phyloP scores from a whole-genome alignment of 2,888 invertebrate species.

The Leptinotarsa peninsularis region DNA sequence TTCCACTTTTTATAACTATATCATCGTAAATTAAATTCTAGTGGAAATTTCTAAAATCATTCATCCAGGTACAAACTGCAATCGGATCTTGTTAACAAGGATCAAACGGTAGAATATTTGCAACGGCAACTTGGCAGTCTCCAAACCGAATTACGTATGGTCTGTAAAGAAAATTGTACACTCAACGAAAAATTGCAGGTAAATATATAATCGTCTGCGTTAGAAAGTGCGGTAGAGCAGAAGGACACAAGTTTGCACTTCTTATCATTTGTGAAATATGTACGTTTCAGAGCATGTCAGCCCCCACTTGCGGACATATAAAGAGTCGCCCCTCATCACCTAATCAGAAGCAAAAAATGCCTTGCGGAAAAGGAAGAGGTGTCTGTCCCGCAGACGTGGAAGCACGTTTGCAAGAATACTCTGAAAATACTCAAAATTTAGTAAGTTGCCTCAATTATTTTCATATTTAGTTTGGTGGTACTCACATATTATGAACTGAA shows the following conservation, averaged over 20 bases:
- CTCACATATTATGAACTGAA: no score
- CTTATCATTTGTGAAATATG: neutral
- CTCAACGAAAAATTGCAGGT: conserved; percentile 69
- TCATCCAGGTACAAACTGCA: conserved; percentile 72
- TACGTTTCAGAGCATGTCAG: neutral
- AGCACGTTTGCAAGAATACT: conserved; percentile 63
- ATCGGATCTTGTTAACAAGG: conserved; percentile 74
- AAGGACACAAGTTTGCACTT: no score
- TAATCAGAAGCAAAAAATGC: conserved; percentile 47
- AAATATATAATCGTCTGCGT: neutral
- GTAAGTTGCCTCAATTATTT: conserved; percentile 51
- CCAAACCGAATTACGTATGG: conserved; percentile 74
- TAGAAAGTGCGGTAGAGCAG: no score
- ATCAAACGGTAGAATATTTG: conserved; percentile 73
- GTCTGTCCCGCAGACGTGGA: conserved; percentile 67
- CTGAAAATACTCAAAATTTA: conserved; percentile 65
- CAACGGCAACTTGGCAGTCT: conserved; percentile 73
- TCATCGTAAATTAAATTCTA: neutral
- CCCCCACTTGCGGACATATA: neutral
- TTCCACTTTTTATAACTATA: neutral
- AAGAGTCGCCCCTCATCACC: conserved; percentile 28
- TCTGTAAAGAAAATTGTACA: conserved; percentile 72
- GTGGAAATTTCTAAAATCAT: conserved; percentile 18
- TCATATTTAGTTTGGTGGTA: neutral
- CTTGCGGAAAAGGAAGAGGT: conserved; percentile 60